Base-by-base conservation (phyloP, 2,797 vertebrate genomes). In the Pangasius sanitwongsei region DNA sequence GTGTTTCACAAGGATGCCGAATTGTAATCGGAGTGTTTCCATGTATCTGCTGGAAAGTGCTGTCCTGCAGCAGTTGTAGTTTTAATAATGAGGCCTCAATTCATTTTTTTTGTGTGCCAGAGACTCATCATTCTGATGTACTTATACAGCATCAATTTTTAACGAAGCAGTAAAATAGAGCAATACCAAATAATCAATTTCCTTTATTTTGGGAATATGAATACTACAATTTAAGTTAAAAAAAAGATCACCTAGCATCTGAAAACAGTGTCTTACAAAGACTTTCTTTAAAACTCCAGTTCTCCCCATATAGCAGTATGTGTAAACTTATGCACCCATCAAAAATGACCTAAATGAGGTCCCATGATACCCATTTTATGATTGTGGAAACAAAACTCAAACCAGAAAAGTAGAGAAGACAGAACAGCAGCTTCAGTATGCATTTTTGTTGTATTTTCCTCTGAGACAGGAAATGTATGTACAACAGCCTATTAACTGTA, bases 401-500 rank as follows among this genome's bases (percentile, higher is more conserved):
- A 84, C 48, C 23, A 67, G 0, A 20, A 59, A 85, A 25, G 55
- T 6, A 55, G 7, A 55, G 63, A 87, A 41, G 37, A 70, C 37
- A 86, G 41, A 85, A 70, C n/a, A 81, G 31, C 11, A 31, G 34
- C 7, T 81, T 31, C 37, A 61, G 37, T 44, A 23, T 48, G n/a
- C 25, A 69, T 2, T 69, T 55, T 25, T 57, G 72, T 69, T 55
- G n/a, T 25, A 57, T 81, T 89, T 59, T 48, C n/a, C 37, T 48
- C 50, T 18, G 25, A 41, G 74, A 57, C 83, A 85, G 75, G 59
- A 89, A 63, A 70, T 44, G n/a, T 61, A 18, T 34, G n/a, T 57
- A 31, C 9, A 83, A 59, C 9, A 74, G 55, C 57, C 67, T 86
- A 55, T 65, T 74, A 37, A 77, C 50, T 83, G 6, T 83, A 61